These are phyloP conservation scores for Carapus acus DNA, from an alignment of 2,797 vertebrate species.

Conservation along the genomic window DNA sequence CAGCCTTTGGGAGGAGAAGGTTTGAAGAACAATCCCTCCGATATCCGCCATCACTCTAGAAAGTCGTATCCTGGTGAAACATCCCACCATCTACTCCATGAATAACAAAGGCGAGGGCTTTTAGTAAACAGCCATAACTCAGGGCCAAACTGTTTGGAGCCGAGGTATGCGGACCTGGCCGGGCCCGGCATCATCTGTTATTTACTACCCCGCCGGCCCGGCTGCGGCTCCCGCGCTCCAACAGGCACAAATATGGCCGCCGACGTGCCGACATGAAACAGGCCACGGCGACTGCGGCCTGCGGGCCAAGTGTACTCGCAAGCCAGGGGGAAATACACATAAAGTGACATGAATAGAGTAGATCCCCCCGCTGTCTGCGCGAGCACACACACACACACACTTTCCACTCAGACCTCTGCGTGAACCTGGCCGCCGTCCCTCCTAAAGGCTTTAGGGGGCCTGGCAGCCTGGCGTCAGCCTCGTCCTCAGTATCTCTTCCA, in stretches of 20 bases:
- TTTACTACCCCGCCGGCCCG: conserved; percentile 60
- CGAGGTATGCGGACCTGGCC: conserved; percentile 67
- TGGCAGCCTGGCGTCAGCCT: conserved; percentile 38
- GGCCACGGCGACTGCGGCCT: conserved; percentile 45
- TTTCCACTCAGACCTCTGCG: conserved; percentile 65
- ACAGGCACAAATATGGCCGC: conserved; percentile 41
- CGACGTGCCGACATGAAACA: conserved; percentile 65
- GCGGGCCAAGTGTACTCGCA: conserved; percentile 48
- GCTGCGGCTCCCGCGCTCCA: conserved; percentile 50
- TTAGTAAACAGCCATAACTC: conserved; percentile 73
- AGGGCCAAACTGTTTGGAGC: conserved; percentile 66
- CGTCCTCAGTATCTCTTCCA: conserved; percentile 44
- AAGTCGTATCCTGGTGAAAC: conserved; percentile 51
- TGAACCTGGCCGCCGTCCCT: conserved; percentile 59
- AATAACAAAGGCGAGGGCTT: conserved; percentile 66
- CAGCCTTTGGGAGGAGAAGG: conserved; percentile 31
- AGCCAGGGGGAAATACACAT: conserved; percentile 47
- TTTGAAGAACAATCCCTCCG: conserved; percentile 28
- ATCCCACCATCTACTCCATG: conserved; percentile 51
- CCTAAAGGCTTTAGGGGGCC: conserved; percentile 41
- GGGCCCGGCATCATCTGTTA: conserved; percentile 63
- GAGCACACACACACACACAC: conserved; percentile 62
- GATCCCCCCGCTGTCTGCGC: conserved; percentile 49
- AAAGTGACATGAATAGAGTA: conserved; percentile 63
- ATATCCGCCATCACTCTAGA: conserved; percentile 30